These are phyloP conservation scores for Girardia tigrina DNA, from an alignment of 2,888 invertebrate species.

Conservation along the genomic window DNA sequence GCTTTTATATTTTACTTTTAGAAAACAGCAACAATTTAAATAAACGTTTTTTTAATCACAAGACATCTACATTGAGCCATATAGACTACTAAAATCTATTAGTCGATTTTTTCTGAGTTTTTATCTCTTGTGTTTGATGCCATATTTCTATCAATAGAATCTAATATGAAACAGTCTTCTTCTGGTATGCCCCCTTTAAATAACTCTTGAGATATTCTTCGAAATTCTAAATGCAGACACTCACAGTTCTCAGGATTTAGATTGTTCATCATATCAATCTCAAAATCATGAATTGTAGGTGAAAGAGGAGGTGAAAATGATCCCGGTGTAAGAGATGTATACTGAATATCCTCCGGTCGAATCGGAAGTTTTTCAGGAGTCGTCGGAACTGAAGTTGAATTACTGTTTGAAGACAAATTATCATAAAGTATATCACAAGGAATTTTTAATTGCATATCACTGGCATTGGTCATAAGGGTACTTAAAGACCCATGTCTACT, in stretches of 20 bases:
- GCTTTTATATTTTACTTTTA: no score
- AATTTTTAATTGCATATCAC: conserved; percentile 12
- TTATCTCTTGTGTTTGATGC: background rate
- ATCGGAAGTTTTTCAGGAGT: background rate
- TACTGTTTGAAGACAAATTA: background rate
- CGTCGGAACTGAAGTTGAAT: background rate
- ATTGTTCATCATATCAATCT: background rate
- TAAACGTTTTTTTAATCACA: background rate
- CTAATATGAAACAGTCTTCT: conserved; percentile 5
- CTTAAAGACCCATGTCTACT: background rate
- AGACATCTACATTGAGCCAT: conserved; percentile 18
- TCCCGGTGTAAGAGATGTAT: background rate
- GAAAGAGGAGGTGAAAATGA: background rate
- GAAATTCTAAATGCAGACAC: background rate
- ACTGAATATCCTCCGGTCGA: background rate
- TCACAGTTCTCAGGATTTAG: background rate
- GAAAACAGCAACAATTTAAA: no score
- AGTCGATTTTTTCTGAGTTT: background rate
- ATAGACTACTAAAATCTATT: background rate
- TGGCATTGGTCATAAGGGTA: background rate
- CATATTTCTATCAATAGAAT: background rate
- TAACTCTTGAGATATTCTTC: background rate
- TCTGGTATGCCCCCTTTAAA: background rate
- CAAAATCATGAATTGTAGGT: conserved; percentile 13
- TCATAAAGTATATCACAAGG: background rate